Evolutionary conservation across 2,113 vertebrate species (phyloP), one percentile per base, ranked within the genome.

Genomic region (Promerops cafer): DNA sequence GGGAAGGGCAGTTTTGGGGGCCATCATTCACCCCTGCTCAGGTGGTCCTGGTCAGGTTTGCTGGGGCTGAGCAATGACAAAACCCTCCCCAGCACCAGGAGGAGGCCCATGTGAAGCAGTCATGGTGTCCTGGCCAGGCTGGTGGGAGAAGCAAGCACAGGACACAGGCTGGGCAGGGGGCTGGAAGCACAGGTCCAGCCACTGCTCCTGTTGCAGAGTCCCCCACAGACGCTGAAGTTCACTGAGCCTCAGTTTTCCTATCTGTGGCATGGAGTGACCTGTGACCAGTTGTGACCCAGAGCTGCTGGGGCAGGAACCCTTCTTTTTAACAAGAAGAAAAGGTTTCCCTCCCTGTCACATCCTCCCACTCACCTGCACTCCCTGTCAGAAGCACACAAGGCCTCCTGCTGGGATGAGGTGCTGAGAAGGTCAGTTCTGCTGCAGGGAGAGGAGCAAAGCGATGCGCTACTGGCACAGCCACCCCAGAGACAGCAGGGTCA

Each of bases 11-110:
- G 40, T 6, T 49, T 28, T 27, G 0, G 2, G 28, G 28, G 18
- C 9, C 3, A 4, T 10, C 3, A 1, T 18, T 71, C 40, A 17
- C 7, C 16, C n/a, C 27, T 3, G 3, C 37, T 68, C n/a, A 42
- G 30, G 31, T 10, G 14, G 28, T 14, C 22, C 47, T 3, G 14
- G 17, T 21, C 31, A 24, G 20, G 11, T 56, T 39, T 50, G 39
- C 54, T 24, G 6, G 16, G 19, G 52, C 19, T 1, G 4, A 89
- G 31, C 22, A 71, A 39, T 9, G 0, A 2, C 50, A 20, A 28
- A 42, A 40, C 10, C 23, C 27, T 39, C 2, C 0, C 10, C 47
- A 27, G 30, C 40, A 31, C 9, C 35, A 19, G 23, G 42, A 59
- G 11, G 11, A 44, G 16, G 9, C 42, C 42, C 3, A 4, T 14